phyloP scores from a whole-genome alignment of 2,113 vertebrate genomes.

The Podarcis raffonei region DNA sequence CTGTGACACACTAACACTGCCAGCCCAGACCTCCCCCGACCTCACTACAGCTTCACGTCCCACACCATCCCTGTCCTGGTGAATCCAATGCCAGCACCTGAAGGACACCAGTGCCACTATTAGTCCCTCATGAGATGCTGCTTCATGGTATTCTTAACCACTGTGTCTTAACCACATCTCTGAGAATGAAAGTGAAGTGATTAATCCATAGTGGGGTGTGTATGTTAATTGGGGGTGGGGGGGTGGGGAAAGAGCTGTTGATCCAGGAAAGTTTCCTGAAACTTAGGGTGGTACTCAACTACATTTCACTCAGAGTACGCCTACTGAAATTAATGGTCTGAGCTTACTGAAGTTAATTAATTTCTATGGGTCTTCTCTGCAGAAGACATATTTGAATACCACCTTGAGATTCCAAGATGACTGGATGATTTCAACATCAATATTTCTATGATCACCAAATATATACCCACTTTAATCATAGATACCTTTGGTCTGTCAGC shows the following conservation, averaged over 20 bases:
- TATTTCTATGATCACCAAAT: slow-evolving; percentile 33
- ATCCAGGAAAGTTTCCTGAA: neutral
- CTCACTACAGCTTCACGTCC: no score
- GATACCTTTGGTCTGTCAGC: slow-evolving; percentile 33
- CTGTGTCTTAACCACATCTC: neutral
- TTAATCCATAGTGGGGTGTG: neutral
- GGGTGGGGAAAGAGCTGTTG: neutral
- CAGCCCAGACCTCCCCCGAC: no score
- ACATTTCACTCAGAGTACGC: no score
- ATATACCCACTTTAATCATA: neutral
- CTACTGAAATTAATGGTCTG: no score
- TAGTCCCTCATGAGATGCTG: no score
- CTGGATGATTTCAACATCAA: slow-evolving; percentile 34
- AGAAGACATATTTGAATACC: no score
- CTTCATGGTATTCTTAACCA: neutral
- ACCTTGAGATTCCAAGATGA: neutral
- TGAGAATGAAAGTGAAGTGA: neutral
- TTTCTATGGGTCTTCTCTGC: no score
- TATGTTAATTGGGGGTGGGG: neutral
- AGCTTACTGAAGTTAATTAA: no score
- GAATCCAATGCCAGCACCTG: no score
- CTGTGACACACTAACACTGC: no score
- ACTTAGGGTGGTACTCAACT: neutral
- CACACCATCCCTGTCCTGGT: no score
- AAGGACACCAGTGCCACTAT: no score